Conservation (phyloP, 1,140 invertebrate genomes). For the Brachionus koreanus region DNA sequence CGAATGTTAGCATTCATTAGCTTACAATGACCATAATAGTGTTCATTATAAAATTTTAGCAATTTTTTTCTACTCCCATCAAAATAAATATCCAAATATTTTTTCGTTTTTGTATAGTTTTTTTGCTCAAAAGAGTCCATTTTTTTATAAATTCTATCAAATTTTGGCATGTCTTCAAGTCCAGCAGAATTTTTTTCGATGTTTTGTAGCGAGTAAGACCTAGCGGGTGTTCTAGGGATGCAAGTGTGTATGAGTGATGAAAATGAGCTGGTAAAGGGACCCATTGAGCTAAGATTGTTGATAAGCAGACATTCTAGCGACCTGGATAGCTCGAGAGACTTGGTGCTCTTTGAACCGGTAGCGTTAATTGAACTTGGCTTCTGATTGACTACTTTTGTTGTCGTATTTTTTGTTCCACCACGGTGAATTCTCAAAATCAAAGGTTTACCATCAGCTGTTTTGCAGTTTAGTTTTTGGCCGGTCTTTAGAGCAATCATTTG, state of each 20-base stretch:
- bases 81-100: not conserved
- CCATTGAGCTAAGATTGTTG: not conserved
- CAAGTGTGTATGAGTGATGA: not conserved
- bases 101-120: not conserved
- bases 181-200: not conserved
- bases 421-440: conserved; percentile 6
- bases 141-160: not conserved
- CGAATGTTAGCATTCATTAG: not conserved
- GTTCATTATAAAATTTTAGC: not conserved
- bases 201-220: not conserved
- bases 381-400: not conserved
- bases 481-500: conserved; percentile 39
- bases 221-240: not conserved
- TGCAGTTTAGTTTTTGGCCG: conserved; percentile 32
- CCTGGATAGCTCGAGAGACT: not conserved
- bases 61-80: not conserved
- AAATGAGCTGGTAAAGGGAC: not conserved
- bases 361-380: not conserved
- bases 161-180: not conserved
- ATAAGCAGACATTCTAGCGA: not conserved
- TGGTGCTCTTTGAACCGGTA: not conserved
- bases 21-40: not conserved
- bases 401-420: not conserved
- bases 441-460: conserved; percentile 15
- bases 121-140: not conserved